Base-by-base conservation (phyloP, 2,113 vertebrate species). In the Etheostoma cragini region DNA sequence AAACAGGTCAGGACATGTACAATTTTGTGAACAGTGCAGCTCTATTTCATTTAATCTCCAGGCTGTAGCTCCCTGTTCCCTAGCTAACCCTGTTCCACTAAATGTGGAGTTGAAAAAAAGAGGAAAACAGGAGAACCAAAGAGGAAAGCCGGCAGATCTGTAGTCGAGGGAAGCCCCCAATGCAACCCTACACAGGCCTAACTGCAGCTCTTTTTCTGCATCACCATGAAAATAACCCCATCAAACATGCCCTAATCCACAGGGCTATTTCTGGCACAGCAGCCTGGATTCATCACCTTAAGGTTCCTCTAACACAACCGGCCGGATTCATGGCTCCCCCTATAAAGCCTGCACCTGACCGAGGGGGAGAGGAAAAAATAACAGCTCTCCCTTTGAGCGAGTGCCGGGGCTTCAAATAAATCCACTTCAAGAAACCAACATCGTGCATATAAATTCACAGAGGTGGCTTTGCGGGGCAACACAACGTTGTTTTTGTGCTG, bases 251-350 rank as follows among this genome's bases (percentile, higher is more conserved):
- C 76, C 61, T 77, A 87, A 85, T 89, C 88, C 91, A 56, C 90
- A 78, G 58, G 86, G 85, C 86, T 92, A 94, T 92, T 92, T 93
- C 86, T 88, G 93, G 93, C 88, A 91, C 90, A 93, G 87, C 82
- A 85, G 87, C 79, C 75, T 79, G 86, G 84, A 93, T 94, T 92
- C 89, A 90, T 88, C 84, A 78, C 86, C 67, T 53, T 83, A 83
- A 72, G 60, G 75, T 87, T 67, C 84, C 85, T 81, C 70, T 86
- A 72, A 88, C 91, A 90, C 88, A 93, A 93, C 71, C 63, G 45
- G 60, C 65, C 50, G 52, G 76, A 92, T 91, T 93, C 90, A 92
- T 86, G 73, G 64, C 76, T 84, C 56, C 67, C 80, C 64, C 80
- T 89, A 78, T 88, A 86, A 92, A 88, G 71, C 81, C 85, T 88